Base-by-base conservation (phyloP, 2,113 vertebrate species). In the Rhinolophus ferrumequinum region DNA sequence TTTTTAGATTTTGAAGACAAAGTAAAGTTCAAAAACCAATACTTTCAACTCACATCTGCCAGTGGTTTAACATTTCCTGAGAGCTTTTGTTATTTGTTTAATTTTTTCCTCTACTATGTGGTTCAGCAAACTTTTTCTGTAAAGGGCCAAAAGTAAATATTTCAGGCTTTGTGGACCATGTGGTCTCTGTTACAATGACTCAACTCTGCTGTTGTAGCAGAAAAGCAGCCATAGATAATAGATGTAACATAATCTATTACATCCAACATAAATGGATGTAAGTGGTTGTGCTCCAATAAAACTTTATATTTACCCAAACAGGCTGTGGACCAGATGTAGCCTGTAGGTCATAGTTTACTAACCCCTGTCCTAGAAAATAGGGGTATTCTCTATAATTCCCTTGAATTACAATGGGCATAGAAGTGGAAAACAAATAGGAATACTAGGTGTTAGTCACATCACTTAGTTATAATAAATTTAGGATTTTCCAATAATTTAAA, bases 331-430 rank as follows among this genome's bases (percentile, higher is more conserved):
- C 73, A 90, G n/a, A 58, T 41, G 75, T 64, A 73, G 11, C 19
- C 44, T 81, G 18, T 66, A 54, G n/a, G 69, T n/a, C 33, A 69
- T 19, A 38, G 52, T 64, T 44, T 83, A 83, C 24, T 50, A 88
- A 73, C 10, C 13, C 26, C n/a, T n/a, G 50, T 12, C 84, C 35
- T 90, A 93, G 58, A 79, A 90, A 72, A 67, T 52, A 60, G 80
- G 30, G 18, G 72, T 73, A 95, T 70, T 84, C 56, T 90, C 52
- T 82, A 38, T 64, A 81, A 97, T 94, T 86, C 16, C 38, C n/a
- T 50, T 76, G 44, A 92, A 73, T 24, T 56, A n/a, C 92, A 92
- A 54, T 67, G 19, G 26, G 67, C 81, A 94, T 12, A 54, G 67
- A 96, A 88, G 24, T 70, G 22, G 52, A 95, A 96, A 88, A 84